These are phyloP conservation scores for Chroicocephalus ridibundus DNA, from an alignment of 2,113 vertebrate species.

Conservation along the genomic window DNA sequence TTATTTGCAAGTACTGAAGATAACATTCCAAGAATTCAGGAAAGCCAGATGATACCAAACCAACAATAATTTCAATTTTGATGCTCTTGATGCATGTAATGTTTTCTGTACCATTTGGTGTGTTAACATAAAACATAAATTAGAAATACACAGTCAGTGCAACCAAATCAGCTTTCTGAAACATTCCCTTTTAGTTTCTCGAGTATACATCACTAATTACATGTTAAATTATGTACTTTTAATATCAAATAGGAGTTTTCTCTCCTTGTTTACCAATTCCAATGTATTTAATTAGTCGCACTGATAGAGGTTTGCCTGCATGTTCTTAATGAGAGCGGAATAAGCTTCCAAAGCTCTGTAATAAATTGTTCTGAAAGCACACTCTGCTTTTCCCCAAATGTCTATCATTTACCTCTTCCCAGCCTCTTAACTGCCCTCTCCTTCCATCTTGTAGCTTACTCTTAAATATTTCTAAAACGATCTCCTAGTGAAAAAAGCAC, in stretches of 20 bases:
- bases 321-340: background rate
- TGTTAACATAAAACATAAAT: slow-evolving; percentile 19
- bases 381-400: background rate
- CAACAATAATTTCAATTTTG: background rate
- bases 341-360: slow-evolving; percentile 13
- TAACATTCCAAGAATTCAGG: background rate
- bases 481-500: slow-evolving; percentile 4
- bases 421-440: background rate
- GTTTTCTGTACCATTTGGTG: background rate
- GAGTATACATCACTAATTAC: background rate
- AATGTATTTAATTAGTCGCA: background rate
- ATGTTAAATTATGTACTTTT: background rate
- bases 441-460: background rate
- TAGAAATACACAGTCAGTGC: background rate
- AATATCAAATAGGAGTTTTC: background rate
- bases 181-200: background rate
- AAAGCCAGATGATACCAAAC: background rate
- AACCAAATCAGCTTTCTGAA: slow-evolving; percentile 17
- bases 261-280: background rate
- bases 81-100: background rate
- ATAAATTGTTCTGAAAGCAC: background rate
- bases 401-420: background rate
- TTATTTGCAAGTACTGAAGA: background rate
- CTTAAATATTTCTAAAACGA: slow-evolving; percentile 20
- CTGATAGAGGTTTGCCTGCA: background rate